Percentiles rank a stretch among this genome's conserved stretches.
Conservation (phyloP, 2,888 invertebrate species). For the Allacma fusca region DNA sequence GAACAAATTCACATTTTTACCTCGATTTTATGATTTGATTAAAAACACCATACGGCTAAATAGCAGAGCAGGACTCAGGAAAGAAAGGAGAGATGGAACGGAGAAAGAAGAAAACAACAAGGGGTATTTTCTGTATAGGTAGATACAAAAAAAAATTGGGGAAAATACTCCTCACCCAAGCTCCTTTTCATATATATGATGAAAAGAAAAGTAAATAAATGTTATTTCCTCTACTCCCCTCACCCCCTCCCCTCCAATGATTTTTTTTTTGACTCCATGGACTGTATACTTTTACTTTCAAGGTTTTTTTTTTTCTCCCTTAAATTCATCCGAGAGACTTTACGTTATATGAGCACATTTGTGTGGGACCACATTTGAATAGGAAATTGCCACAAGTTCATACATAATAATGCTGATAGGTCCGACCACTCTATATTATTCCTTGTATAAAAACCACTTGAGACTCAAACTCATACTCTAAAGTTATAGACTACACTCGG, state of each 20-base stretch:
- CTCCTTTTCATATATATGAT: background rate
- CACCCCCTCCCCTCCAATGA: background rate
- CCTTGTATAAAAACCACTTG: too few relatives aligned
- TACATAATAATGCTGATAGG: background rate
- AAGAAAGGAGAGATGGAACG: background rate
- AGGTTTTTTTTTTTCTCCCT: conserved; percentile 19
- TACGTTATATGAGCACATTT: conserved; percentile 19
- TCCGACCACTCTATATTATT: too few relatives aligned
- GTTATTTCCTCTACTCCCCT: background rate
- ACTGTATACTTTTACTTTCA: background rate
- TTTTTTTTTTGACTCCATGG: background rate
- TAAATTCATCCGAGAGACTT: background rate
- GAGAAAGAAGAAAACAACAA: background rate
- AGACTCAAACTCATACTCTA: too few relatives aligned
- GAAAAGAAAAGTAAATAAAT: conserved; percentile 16
- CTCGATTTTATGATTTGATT: conserved; percentile 26
- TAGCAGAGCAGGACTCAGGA: background rate
- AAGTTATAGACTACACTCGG: too few relatives aligned
- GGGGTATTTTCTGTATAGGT: background rate
- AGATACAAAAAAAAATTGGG: background rate
- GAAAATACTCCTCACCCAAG: too few relatives aligned
- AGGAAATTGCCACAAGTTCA: background rate
- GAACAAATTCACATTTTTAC: conserved; percentile 12
- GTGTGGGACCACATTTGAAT: conserved; percentile 16
- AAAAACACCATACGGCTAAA: conserved; percentile 1